These are phyloP conservation scores for Ptychochromis oligacanthus DNA, from an alignment of 2,113 vertebrate genomes.

Conservation along the genomic window DNA sequence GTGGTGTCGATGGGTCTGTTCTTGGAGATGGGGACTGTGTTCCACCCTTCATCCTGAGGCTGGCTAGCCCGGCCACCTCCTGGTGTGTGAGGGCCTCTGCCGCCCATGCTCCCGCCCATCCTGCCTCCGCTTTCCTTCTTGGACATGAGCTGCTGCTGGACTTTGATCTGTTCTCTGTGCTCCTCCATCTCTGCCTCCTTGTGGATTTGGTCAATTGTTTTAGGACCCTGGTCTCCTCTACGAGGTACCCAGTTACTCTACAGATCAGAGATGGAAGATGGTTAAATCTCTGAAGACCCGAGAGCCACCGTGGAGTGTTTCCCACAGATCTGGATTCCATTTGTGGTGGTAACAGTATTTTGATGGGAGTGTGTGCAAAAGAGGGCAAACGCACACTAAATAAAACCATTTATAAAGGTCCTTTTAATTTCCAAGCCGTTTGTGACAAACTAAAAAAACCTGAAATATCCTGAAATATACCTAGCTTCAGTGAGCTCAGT, in stretches of 20 bases:
- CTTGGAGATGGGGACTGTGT: constrained; percentile 94
- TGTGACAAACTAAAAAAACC: not conserved
- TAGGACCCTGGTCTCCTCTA: constrained; percentile 94
- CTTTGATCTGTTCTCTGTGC: constrained; percentile 92
- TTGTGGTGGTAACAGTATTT: not conserved
- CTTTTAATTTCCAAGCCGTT: not conserved
- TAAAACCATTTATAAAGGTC: not conserved
- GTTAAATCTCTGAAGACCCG: not conserved
- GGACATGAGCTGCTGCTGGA: constrained; percentile 91
- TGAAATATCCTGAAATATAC: no score
- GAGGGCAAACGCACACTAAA: not conserved
- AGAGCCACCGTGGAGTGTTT: not conserved
- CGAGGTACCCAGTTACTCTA: constrained; percentile 96
- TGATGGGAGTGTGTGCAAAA: not conserved
- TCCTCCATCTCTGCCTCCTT: constrained; percentile 96
- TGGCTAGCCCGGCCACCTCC: constrained; percentile 75
- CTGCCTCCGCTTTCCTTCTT: constrained; percentile 85
- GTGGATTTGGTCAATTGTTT: constrained; percentile 98
- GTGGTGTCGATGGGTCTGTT: constrained; percentile 92
- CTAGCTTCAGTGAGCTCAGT: not conserved
- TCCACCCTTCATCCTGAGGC: constrained; percentile 95
- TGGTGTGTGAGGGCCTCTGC: constrained; percentile 66
- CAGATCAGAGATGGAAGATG: not conserved
- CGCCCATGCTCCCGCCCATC: constrained; percentile 72
- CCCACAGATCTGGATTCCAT: not conserved